phyloP scores from a whole-genome alignment of 1,140 invertebrate genomes.

The Drosophila burlai region DNA sequence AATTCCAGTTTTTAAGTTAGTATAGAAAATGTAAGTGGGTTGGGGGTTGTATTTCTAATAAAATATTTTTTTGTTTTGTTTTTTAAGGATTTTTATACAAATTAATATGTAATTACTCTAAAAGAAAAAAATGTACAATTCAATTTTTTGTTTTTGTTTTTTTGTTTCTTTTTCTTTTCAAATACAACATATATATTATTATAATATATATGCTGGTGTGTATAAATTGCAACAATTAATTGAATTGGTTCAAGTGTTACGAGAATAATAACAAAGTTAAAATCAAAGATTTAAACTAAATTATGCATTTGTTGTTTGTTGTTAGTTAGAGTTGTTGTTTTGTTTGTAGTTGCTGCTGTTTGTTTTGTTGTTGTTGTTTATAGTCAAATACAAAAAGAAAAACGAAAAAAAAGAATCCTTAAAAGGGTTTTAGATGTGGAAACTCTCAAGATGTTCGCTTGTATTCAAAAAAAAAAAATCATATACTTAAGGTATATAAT shows the following conservation, averaged over 20 bases:
- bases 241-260: conserved; percentile 24
- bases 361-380: conserved; percentile 26
- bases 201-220: conserved; percentile 35
- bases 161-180: background rate
- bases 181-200: conserved; percentile 32
- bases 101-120: conserved; percentile 52
- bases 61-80: conserved; percentile 24
- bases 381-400: conserved; percentile 33
- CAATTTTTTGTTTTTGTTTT: conserved; percentile 32
- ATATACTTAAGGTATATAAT: conserved; percentile 33
- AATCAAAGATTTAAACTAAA: conserved; percentile 48
- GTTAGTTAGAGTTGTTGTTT: conserved; percentile 29
- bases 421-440: conserved; percentile 18
- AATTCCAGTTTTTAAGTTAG: conserved; percentile 28
- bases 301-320: conserved; percentile 40
- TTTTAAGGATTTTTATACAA: conserved; percentile 13
- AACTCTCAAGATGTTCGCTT: conserved; percentile 6
- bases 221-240: conserved; percentile 56
- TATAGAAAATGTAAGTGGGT: conserved; percentile 28
- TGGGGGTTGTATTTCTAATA: conserved; percentile 28
- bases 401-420: conserved; percentile 22
- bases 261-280: conserved; percentile 28
- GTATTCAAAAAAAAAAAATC: background rate
- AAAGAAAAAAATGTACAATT: conserved; percentile 59
- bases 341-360: conserved; percentile 35